Base-by-base conservation (phyloP, 1,140 invertebrate species). In the Cydia amplana region DNA sequence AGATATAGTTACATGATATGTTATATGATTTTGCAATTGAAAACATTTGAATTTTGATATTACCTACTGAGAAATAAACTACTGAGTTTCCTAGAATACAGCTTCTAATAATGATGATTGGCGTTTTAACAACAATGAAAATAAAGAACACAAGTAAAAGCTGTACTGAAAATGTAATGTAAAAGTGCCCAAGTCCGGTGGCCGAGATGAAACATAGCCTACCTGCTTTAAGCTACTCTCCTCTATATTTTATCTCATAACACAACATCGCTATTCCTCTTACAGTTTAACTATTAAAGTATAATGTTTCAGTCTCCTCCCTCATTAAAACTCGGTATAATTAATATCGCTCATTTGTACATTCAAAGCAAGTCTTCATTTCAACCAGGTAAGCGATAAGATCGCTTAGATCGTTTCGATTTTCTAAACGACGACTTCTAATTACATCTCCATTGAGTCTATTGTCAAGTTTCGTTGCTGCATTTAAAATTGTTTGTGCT, bases 401-500 rank as follows among this genome's bases (percentile, higher is more conserved):
- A 84, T 79, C 85, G 82, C 80, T 79, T 75, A 74, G 80, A 78
- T 81, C 79, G 73, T 76, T 80, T 82, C 82, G 78, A 74, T 82
- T 75, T 82, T 76, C 83, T 82, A 80, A 86, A 89, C 86, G 86
- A 87, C 86, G 83, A 83, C 81, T 77, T 88, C 87, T 89, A 91
- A 91, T 89, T 91, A 89, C 84, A 83, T 84, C 72, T 75, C 82
- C 4, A 28, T 25, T n/a, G n/a, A n/a, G n/a, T n/a, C n/a, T 82
- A 86, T 89, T 89, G 89, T 89, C 83, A 77, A 83, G 81, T 89
- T 87, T 83, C 81, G 82, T 76, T 78, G 83, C 81, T 87, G 87
- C 87, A 88, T 90, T 90, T 86, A 87, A 89, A 87, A 88, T 87
- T 85, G 84, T 91, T 89, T 91, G 83, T 85, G 82, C 80, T 78